Conservation (phyloP, 2,113 vertebrate genomes). For the Telmatochromis sp. region DNA sequence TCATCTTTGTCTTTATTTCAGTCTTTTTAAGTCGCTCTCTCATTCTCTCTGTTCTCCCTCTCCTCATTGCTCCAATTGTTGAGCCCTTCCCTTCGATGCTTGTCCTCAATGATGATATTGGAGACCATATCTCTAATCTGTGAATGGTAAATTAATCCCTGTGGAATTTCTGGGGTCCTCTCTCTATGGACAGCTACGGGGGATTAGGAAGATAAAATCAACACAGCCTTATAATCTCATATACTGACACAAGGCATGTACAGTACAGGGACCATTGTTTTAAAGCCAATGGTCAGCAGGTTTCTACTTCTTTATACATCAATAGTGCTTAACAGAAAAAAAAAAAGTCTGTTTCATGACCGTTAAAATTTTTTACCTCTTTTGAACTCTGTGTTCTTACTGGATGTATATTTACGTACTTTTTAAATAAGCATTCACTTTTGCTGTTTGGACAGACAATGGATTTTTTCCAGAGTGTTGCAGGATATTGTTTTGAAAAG, state of each 20-base stretch:
- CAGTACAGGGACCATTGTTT: constrained; percentile 34
- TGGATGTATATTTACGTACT: background rate
- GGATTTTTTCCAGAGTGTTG: constrained; percentile 29
- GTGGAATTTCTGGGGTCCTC: constrained; percentile 42
- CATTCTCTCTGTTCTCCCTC: background rate
- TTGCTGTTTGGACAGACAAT: background rate
- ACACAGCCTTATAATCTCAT: constrained; percentile 54
- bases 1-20: constrained; percentile 45
- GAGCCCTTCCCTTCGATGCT: constrained; percentile 23
- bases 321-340: background rate
- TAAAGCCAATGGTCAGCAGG: constrained; percentile 35
- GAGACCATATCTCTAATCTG: constrained; percentile 59
- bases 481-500: constrained; percentile 42
- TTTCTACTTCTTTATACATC: constrained; percentile 9
- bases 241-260: constrained; percentile 44
- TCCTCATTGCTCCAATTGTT: constrained; percentile 2
- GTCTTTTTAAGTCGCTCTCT: background rate
- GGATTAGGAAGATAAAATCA: constrained; percentile 65
- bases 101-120: constrained; percentile 51
- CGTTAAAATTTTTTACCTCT: background rate
- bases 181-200: constrained; percentile 40
- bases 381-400: background rate
- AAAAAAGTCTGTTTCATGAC: background rate
- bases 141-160: constrained; percentile 63
- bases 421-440: background rate